A percentile compares a stretch with the other conserved stretches of the same genome.
Conservation (phyloP, 2,888 invertebrate genomes). For the Drosophila rellima region DNA sequence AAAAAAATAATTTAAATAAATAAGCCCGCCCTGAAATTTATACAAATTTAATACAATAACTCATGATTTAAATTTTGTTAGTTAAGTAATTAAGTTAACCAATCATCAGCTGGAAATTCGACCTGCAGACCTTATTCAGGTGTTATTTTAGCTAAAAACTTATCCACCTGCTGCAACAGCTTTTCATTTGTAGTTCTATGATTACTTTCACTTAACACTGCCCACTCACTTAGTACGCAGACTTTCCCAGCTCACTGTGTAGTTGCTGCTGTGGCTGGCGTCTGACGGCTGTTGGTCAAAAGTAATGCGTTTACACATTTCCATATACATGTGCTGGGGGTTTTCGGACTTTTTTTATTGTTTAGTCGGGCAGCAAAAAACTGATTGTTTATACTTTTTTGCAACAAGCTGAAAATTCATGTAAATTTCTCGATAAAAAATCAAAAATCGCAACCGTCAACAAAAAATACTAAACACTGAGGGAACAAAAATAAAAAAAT, state of each 20-base stretch:
- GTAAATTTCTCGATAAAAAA: slow-evolving; percentile 76
- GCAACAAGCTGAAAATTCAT: slow-evolving; percentile 80
- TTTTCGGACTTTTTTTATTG: slow-evolving; percentile 20
- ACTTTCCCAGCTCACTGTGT: slow-evolving; percentile 24
- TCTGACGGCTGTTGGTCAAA: slow-evolving; percentile 69
- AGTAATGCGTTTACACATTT: slow-evolving; percentile 59
- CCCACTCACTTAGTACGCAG: slow-evolving; percentile 4
- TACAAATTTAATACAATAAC: not conserved
- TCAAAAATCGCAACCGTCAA: slow-evolving; percentile 52
- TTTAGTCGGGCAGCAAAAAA: slow-evolving; percentile 57
- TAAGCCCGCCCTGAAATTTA: not conserved
- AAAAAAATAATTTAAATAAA: not conserved
- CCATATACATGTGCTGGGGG: slow-evolving; percentile 11
- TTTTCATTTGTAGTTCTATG: slow-evolving; percentile 12
- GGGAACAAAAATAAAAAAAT: slow-evolving; percentile 10
- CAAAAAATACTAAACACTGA: slow-evolving; percentile 38
- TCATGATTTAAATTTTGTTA: not conserved
- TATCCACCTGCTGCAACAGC: not conserved
- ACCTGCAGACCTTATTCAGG: not conserved
- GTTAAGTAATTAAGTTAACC: not conserved
- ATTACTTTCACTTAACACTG: slow-evolving; percentile 17
- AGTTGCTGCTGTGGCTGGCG: slow-evolving; percentile 51
- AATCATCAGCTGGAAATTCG: not conserved
- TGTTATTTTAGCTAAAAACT: not conserved
- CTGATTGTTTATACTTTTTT: slow-evolving; percentile 63